Base-by-base conservation (phyloP, 1,140 invertebrate genomes). In the Hydropsyche tenuis region DNA sequence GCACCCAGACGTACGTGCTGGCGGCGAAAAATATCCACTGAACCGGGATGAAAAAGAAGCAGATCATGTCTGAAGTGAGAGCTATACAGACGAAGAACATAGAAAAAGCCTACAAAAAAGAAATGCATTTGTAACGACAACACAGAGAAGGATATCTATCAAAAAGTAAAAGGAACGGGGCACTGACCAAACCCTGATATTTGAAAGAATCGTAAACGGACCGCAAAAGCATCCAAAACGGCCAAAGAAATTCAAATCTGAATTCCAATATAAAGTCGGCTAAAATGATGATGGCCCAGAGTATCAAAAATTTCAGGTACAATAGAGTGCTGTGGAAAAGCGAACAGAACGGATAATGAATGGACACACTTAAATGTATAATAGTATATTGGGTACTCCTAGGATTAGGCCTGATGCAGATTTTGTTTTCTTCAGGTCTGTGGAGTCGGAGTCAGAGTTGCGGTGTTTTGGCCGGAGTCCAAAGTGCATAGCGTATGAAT, bases 211-310 rank as follows among this genome's bases (percentile, higher is more conserved):
- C 97, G 87, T 98, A 96, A 75, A 98, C 93, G 84, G 95, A 98
- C 85, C 96, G 90, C 71, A 99, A 86, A 78, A 99, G 89, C 77
- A 99, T 89, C 95, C 96, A 99, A 85, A 99, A 97, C 56, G 97
- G 97, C 96, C 96, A 99, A 78, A 99, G 89, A 87, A 98, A 98
- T 89, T 99, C 98, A 88, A 99, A 98, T 79, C 97, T 94, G 87
- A 99, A 99, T 86, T 99, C 97, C 83, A 99, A 87, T 86, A 99
- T 92, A 85, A 98, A 98, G 86, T 99, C 97, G 78, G 96, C 95
- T 84, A 96, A 88, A 81, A 99, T 92, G 73, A 99, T 95, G 83
- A 96, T 89, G 76, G 93, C 91, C 97, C 97, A 99, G 84, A 99
- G 89, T 84, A 97, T 86, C 78, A 99, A 87, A 87, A 99, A 96